Evolutionary conservation across 1,140 invertebrate genomes (phyloP), one percentile per base, ranked within the genome.

Genomic region (Drosophila burlai): DNA sequence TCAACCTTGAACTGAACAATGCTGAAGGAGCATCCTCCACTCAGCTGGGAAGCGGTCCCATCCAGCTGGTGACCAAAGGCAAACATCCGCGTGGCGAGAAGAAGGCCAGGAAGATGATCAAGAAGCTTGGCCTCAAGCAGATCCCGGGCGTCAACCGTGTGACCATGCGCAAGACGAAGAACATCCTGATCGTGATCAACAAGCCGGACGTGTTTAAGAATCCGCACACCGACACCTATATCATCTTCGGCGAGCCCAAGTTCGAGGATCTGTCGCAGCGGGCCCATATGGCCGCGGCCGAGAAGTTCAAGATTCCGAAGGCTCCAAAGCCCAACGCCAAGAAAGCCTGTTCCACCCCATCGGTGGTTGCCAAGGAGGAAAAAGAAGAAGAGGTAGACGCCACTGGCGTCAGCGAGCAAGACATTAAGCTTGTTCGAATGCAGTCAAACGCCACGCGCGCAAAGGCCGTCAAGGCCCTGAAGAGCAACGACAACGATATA

Each of bases 151-250:
- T 99, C 3, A 98, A 97, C 91, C 95, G 99, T 85, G 99, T 99
- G 7, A 99, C 98, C 52, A 99, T 99, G 91, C 96, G 99, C 65
- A 99, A 99, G 94, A 99, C 98, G 6, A 99, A 99, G 94, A 99
- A 99, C 93, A 99, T 99, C 87, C 94, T 99, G 9, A 99, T 99
- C 94, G 99, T 99, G 24, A 99, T 99, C 89, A 99, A 99, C 93
- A 99, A 99, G 83, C 99, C 99, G 55, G 99, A 99, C 94, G 99
- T 99, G 9, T 99, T 98, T 94, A 99, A 99, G 94, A 99, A 99
- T 93, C 99, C 99, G 21, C 98, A 98, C 65, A 99, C 98, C 36
- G 99, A 99, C 94, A 99, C 99, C 11, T 99, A 99, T 94, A 99
- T 99, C 93, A 97, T 99, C 16, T 99, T 99, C 94, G 99, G 99